These are phyloP conservation scores for Melitaea cinxia DNA, from an alignment of 1,140 invertebrate genomes.

Conservation along the genomic window DNA sequence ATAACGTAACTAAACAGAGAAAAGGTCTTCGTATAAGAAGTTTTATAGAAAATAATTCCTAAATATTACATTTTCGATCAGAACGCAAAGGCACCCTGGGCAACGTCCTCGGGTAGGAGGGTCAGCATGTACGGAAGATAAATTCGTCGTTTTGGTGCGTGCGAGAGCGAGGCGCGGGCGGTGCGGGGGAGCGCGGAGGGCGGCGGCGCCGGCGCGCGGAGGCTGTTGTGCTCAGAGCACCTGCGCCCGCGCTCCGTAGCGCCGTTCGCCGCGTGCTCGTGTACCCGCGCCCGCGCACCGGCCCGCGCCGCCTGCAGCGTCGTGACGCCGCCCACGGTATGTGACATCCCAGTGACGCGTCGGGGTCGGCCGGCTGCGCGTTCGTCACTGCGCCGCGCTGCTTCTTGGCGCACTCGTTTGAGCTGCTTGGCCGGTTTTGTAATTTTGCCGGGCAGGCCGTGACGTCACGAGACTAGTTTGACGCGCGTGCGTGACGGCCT, in stretches of 20 bases:
- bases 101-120: constrained; percentile 72
- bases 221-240: constrained; percentile 79
- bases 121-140: constrained; percentile 76
- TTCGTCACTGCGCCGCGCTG: constrained; percentile 71
- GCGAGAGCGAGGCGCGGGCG: constrained; percentile 63
- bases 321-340: constrained; percentile 75
- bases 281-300: constrained; percentile 68
- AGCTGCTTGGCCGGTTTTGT: constrained; percentile 77
- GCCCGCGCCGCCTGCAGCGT: constrained; percentile 61
- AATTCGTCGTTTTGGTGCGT: constrained; percentile 80
- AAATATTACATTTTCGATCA: constrained; percentile 29
- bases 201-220: constrained; percentile 73
- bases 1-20: no score
- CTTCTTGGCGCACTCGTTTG: constrained; percentile 57
- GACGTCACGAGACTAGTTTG: constrained; percentile 79
- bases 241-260: constrained; percentile 79
- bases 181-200: constrained; percentile 64
- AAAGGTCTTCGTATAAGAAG: no score
- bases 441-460: constrained; percentile 75
- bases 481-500: constrained; percentile 73
- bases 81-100: constrained; percentile 57
- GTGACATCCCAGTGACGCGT: constrained; percentile 68
- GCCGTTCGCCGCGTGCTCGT: constrained; percentile 74
- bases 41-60: not conserved
- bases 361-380: constrained; percentile 77